Evolutionary conservation across 2,797 vertebrate genomes (phyloP).

Genomic region (Diglossa cyanea): DNA sequence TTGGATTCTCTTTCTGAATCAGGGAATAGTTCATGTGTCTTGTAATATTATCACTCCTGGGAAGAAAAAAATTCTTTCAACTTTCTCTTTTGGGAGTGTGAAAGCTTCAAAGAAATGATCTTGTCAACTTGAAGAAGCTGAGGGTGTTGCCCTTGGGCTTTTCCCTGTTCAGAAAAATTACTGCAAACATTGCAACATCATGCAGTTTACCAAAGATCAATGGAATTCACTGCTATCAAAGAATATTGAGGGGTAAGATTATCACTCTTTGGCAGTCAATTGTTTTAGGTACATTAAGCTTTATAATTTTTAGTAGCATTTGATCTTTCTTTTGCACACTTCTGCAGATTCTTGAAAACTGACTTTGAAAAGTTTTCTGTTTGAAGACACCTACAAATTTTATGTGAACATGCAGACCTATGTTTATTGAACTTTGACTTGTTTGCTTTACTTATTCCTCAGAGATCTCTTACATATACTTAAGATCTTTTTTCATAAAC

Average conservation of each 20-base stretch:
- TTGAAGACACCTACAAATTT: background rate
- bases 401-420: background rate
- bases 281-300: slow-evolving; percentile 18
- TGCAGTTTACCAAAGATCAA: slow-evolving; percentile 53
- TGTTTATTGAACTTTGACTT: background rate
- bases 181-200: background rate
- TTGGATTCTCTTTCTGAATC: slow-evolving; percentile 32
- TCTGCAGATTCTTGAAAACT: slow-evolving; percentile 21
- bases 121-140: slow-evolving; percentile 2
- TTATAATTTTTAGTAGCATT: slow-evolving; percentile 19
- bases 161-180: background rate
- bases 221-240: background rate
- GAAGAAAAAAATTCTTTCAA: background rate
- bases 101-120: slow-evolving; percentile 37
- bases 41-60: background rate
- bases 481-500: background rate
- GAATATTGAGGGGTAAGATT: background rate
- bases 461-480: background rate
- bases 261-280: background rate
- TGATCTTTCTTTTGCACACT: slow-evolving; percentile 20
- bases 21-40: slow-evolving; percentile 10
- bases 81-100: background rate
- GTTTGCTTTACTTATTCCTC: background rate
- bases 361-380: background rate
- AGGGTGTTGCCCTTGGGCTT: background rate